phyloP scores from a whole-genome alignment of 2,113 vertebrate species.

The Siniperca knerii region DNA sequence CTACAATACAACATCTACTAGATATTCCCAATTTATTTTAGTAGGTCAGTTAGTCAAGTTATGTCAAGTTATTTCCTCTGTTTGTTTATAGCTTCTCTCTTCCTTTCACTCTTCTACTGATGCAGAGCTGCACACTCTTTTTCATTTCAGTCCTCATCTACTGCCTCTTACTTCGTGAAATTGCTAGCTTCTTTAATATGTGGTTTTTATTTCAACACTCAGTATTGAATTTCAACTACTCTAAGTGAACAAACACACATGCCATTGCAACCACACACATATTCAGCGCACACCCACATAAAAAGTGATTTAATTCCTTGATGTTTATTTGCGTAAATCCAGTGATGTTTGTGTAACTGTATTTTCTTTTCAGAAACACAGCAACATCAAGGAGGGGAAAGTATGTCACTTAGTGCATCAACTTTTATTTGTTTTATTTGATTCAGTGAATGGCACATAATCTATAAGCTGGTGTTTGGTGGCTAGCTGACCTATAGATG shows the following conservation, averaged over 20 bases:
- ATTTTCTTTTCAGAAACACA: constrained; percentile 88
- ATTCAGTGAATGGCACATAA: constrained; percentile 69
- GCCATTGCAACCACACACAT: constrained; percentile 16
- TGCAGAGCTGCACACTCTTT: background rate
- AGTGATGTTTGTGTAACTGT: constrained; percentile 82
- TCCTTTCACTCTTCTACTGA: constrained; percentile 17
- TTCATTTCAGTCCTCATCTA: constrained; percentile 17
- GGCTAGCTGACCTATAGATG: constrained; percentile 51
- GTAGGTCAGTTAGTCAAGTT: background rate
- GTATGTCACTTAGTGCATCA: constrained; percentile 84
- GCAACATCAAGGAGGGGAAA: constrained; percentile 84
- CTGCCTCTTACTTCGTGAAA: constrained; percentile 32
- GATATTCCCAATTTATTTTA: background rate
- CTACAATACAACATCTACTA: background rate
- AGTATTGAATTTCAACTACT: constrained; percentile 49
- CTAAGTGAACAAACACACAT: constrained; percentile 42
- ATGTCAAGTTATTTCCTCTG: background rate
- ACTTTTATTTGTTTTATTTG: constrained; percentile 70
- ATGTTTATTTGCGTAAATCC: constrained; percentile 71
- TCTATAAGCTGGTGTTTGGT: constrained; percentile 61
- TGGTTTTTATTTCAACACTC: constrained; percentile 35
- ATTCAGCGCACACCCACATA: constrained; percentile 32
- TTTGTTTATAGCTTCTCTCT: constrained; percentile 17
- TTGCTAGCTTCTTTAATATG: constrained; percentile 37
- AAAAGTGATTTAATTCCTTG: constrained; percentile 66